Evolutionary conservation across 2,797 vertebrate genomes (phyloP), one percentile per base, ranked within the genome.

Genomic region (Nothura maculosa): DNA sequence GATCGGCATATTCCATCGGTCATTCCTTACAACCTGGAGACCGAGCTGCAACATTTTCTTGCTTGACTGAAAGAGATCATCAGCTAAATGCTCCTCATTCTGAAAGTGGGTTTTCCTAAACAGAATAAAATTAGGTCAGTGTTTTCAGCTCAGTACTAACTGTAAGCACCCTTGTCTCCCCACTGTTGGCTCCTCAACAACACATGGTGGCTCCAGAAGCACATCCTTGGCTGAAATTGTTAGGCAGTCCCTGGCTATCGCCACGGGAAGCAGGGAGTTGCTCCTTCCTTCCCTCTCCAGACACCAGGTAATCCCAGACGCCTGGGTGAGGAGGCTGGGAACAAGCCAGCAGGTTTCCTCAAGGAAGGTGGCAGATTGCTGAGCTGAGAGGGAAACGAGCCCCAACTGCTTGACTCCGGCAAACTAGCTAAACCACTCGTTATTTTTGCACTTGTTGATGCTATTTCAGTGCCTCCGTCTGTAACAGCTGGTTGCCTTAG

Each of bases 401-500:
- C 32, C 18, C 25, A 62, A 80, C 1, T 4, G 43, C 63, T 84
- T 57, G 55, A 54, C 70, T 74, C 21, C 9, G 50, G 57, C 28
- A 60, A 87, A 90, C 25, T 32, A 80, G 84, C 61, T 77, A 64
- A 67, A 82, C 38, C 17, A 69, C 70, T 92, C 87, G 13, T 42
- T 58, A 85, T 94, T 94, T 92, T 85, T 54, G 17, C 85, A 89
- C 90, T 94, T 90, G 84, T 94, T 95, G 92, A 81, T 87, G 93
- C 75, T 90, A 92, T 95, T 96, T 96, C 86, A 43, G 78, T 90
- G 66, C 64, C 81, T 94, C 55, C 5, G 2, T 68, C 92, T 85
- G 45, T 81, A 95, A 95, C 93, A 94, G 93, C 95, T 94, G 93
- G 94, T 96, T 96, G 96, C 96, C 95, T 96, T 96, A 94, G 96